phyloP scores from a whole-genome alignment of 2,113 vertebrate genomes.

The Nycticryphes semicollaris region DNA sequence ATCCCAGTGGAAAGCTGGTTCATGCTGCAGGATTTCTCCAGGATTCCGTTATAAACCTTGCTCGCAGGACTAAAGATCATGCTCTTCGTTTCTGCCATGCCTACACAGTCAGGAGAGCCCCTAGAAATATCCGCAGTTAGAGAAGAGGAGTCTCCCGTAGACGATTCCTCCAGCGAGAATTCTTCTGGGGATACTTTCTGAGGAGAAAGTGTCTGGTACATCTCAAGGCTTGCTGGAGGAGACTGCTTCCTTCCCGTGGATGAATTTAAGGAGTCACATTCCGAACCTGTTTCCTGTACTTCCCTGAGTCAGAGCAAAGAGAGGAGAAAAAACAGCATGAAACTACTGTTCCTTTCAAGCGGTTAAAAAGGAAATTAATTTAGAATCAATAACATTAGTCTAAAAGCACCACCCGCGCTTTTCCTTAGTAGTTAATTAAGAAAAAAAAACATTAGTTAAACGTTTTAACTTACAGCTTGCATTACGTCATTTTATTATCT shows the following conservation, averaged over 20 bases:
- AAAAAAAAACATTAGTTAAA: not conserved
- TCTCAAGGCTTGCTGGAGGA: constrained; percentile 80
- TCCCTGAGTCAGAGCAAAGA: constrained; percentile 78
- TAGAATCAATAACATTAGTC: not conserved
- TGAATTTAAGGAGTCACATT: constrained; percentile 91
- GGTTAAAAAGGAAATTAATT: constrained; percentile 3
- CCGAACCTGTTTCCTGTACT: constrained; percentile 84
- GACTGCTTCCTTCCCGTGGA: constrained; percentile 85
- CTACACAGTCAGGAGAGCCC: constrained; percentile 87
- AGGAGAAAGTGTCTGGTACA: constrained; percentile 83
- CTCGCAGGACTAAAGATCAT: constrained; percentile 86
- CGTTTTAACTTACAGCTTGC: constrained; percentile 21
- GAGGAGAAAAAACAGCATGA: constrained; percentile 5
- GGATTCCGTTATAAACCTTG: constrained; percentile 91
- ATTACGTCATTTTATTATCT: constrained; percentile 27
- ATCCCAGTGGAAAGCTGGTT: constrained; percentile 87
- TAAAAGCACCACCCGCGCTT: constrained; percentile 49
- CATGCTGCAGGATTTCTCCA: constrained; percentile 98
- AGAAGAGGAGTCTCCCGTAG: constrained; percentile 79
- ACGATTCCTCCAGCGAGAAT: constrained; percentile 81
- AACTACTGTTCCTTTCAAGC: not conserved
- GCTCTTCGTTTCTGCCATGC: constrained; percentile 88
- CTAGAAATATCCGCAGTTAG: constrained; percentile 77
- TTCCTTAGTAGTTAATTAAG: constrained; percentile 19
- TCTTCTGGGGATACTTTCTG: constrained; percentile 91